phyloP scores from a whole-genome alignment of 2,888 invertebrate species.

The Diloba caeruleocephala region DNA sequence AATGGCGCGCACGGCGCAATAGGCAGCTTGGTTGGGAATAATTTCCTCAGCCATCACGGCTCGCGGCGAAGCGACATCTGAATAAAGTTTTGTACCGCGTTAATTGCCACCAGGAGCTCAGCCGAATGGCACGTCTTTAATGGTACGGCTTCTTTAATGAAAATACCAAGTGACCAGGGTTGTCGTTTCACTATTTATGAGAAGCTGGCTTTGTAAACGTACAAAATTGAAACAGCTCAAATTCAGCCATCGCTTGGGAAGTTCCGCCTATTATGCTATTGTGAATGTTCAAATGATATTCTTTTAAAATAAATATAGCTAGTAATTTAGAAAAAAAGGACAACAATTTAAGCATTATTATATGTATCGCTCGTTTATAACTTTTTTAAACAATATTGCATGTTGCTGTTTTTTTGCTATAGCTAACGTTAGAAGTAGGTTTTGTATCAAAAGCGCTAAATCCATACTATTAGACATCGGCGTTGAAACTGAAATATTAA shows the following conservation, averaged over 20 bases:
- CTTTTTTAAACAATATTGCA: conserved; percentile 40
- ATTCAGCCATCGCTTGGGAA: conserved; percentile 36
- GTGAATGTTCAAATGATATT: too few species aligned
- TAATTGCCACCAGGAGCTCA: conserved; percentile 79
- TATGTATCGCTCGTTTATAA: conserved; percentile 3
- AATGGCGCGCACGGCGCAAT: conserved; percentile 76
- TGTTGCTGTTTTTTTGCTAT: conserved; percentile 32
- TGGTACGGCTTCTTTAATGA: conserved; percentile 86
- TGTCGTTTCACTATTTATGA: conserved; percentile 55
- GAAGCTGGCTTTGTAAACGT: conserved; percentile 53
- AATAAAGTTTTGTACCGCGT: conserved; percentile 81
- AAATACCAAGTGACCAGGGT: conserved; percentile 78
- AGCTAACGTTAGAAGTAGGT: conserved; percentile 37
- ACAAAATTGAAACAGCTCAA: conserved; percentile 51
- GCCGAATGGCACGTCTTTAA: conserved; percentile 80
- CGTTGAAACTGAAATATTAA: conserved; percentile 35
- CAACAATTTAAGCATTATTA: conserved; percentile 11
- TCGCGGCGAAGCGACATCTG: conserved; percentile 70
- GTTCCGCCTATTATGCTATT: too few species aligned
- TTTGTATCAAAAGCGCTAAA: conserved; percentile 44
- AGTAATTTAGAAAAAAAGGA: conserved; percentile 33
- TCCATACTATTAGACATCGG: conserved; percentile 22
- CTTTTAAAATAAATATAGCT: conserved; percentile 18
- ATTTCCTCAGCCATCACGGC: conserved; percentile 64
- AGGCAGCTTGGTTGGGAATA: conserved; percentile 65